These are phyloP conservation scores for Glandiceps talaboti DNA, from an alignment of 53 echinoderm and acorn worm genomes.

Conservation along the genomic window DNA sequence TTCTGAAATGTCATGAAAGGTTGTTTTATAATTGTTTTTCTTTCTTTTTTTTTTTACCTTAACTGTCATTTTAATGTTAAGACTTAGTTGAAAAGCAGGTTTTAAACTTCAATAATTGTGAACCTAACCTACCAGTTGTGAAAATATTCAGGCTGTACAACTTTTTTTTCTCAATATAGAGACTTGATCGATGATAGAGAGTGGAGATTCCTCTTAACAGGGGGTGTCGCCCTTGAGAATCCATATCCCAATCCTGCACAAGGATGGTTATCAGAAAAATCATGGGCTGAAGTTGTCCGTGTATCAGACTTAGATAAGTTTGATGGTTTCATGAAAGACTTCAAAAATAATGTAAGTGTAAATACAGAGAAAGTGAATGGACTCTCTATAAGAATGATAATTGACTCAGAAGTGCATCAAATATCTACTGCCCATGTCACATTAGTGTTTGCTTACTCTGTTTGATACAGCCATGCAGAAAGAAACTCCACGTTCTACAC, in stretches of 20 bases:
- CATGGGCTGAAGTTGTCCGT: constrained; percentile 93
- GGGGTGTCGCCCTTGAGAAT: constrained; percentile 93
- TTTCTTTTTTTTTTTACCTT: neutral
- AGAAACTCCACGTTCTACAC: too few relatives aligned
- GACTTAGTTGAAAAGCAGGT: neutral
- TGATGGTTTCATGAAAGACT: constrained; percentile 90
- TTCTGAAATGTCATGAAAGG: too few relatives aligned
- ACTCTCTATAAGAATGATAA: too few relatives aligned
- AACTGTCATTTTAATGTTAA: neutral
- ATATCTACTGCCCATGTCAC: too few relatives aligned
- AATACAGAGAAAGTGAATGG: too few relatives aligned
- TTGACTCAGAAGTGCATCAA: too few relatives aligned
- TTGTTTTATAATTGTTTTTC: too few relatives aligned
- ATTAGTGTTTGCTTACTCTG: too few relatives aligned
- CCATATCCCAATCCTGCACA: constrained; percentile 90
- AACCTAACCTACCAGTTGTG: too few relatives aligned
- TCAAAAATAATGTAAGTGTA: constrained; percentile 69
- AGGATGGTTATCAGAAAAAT: constrained; percentile 88
- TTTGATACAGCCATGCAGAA: too few relatives aligned
- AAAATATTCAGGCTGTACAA: too few relatives aligned
- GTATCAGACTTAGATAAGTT: constrained; percentile 66
- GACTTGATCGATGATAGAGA: constrained; percentile 81
- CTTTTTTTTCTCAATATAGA: constrained; percentile 27
- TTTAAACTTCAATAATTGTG: neutral
- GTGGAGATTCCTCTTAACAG: constrained; percentile 88